A percentile compares a stretch with the other conserved stretches of the same genome.
phyloP scores from a whole-genome alignment of 2,113 vertebrate genomes.

The Vulpes vulpes region DNA sequence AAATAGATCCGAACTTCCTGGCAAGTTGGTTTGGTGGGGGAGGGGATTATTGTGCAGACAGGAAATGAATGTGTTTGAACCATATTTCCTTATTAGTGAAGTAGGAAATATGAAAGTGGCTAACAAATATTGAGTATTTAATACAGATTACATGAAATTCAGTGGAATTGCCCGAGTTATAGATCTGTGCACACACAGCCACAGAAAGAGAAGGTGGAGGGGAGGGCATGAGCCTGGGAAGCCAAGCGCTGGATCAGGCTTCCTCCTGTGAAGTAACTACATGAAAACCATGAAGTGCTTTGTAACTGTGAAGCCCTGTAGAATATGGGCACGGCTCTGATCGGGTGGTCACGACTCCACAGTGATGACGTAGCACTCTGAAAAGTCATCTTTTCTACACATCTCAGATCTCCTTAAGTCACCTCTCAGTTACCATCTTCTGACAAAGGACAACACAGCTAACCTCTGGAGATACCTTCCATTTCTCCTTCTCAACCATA shows the following conservation, averaged over 20 bases:
- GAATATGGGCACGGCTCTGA: neutral
- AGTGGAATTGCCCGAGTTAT: too few species aligned
- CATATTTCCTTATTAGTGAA: neutral
- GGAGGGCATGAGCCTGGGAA: fast-evolving
- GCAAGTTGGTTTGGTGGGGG: neutral
- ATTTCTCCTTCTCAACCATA: neutral
- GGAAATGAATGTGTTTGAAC: neutral
- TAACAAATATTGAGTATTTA: neutral
- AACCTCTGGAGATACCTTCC: neutral
- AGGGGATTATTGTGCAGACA: fast-evolving
- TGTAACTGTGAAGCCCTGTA: neutral
- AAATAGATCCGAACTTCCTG: neutral
- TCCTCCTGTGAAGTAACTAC: neutral
- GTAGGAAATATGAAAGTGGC: neutral
- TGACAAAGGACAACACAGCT: neutral
- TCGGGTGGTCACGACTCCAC: neutral
- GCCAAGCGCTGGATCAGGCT: neutral
- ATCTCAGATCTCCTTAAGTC: neutral
- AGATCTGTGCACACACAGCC: neutral
- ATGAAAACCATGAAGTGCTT: neutral
- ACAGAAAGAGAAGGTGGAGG: fast-evolving
- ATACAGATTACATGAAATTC: neutral
- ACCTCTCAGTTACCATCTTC: neutral
- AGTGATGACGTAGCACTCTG: neutral
- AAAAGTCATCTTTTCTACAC: neutral